Percentiles rank a stretch among this genome's conserved stretches.
Evolutionary conservation across 2,797 vertebrate species (phyloP).

Genomic region (Brachyalestes nurse): DNA sequence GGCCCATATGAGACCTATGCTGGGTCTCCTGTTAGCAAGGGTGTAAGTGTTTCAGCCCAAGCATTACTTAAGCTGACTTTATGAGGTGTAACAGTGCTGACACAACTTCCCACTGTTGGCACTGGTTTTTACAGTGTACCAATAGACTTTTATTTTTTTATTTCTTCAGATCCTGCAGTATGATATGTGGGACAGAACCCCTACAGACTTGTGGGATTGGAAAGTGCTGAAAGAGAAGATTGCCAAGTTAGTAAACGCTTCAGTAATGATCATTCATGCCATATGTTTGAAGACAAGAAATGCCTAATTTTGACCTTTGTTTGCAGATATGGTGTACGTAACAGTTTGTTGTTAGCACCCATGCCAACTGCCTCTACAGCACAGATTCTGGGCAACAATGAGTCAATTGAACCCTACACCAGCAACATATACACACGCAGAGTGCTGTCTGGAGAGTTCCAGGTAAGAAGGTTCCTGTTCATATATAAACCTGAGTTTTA

Average conservation of each 20-base stretch:
- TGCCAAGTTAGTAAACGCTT: constrained; percentile 76
- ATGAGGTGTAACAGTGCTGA: neutral
- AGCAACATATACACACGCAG: constrained; percentile 98
- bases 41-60: constrained; percentile 76
- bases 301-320: neutral
- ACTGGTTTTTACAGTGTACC: neutral
- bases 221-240: constrained; percentile 90
- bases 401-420: constrained; percentile 97
- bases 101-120: no score
- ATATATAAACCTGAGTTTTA: no score
- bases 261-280: neutral
- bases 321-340: constrained; percentile 86
- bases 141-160: neutral
- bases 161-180: constrained; percentile 87
- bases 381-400: constrained; percentile 98
- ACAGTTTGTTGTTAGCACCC: constrained; percentile 93
- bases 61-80: neutral
- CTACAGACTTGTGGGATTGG: constrained; percentile 93
- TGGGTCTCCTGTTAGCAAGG: constrained; percentile 92
- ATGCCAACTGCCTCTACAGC: constrained; percentile 99
- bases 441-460: constrained; percentile 98
- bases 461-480: constrained; percentile 70
- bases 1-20: constrained; percentile 90
- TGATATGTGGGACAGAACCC: constrained; percentile 94
- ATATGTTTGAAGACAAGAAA: neutral